These are phyloP conservation scores for Oncorhynchus masou DNA, from an alignment of 2,113 vertebrate species.

Conservation along the genomic window DNA sequence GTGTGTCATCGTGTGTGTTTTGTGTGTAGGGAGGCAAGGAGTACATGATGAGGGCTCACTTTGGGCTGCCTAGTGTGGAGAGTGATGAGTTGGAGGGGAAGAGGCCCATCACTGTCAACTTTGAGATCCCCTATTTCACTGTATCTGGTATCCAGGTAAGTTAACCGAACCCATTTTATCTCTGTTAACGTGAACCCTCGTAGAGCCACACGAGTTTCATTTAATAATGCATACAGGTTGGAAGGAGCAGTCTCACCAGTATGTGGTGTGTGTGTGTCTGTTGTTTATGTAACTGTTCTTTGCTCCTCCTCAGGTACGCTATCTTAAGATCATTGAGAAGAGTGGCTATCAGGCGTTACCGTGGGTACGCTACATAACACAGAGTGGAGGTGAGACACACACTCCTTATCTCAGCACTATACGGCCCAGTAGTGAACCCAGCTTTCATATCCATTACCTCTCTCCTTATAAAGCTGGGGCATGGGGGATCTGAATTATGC, in stretches of 20 bases:
- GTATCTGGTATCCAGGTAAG: slow-evolving; percentile 1
- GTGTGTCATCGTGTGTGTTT: neutral
- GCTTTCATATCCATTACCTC: slow-evolving; percentile 9
- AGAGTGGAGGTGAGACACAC: slow-evolving; percentile 76
- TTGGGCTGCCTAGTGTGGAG: slow-evolving; percentile 1
- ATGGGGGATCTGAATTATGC: slow-evolving; percentile 3
- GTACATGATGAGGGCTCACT: neutral
- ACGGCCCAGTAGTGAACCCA: slow-evolving; percentile 1
- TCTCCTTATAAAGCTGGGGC: neutral
- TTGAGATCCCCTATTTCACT: slow-evolving; percentile 1
- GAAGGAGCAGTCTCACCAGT: neutral
- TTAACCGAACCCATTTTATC: neutral
- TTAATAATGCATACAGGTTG: neutral
- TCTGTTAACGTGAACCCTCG: neutral
- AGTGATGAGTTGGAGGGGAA: neutral
- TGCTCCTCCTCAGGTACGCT: slow-evolving; percentile 70
- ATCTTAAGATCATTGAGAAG: slow-evolving; percentile 84
- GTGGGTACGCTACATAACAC: slow-evolving; percentile 83
- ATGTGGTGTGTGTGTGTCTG: neutral
- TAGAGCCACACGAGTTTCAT: neutral
- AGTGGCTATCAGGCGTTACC: slow-evolving; percentile 81
- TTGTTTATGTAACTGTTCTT: slow-evolving; percentile 2
- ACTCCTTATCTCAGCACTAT: too few relatives aligned
- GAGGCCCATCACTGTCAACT: neutral
- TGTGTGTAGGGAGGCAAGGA: neutral